A percentile compares a stretch with the other conserved stretches of the same genome.
These are phyloP conservation scores for Bambusicola thoracicus DNA, from an alignment of 2,113 vertebrate species.

Conservation along the genomic window DNA sequence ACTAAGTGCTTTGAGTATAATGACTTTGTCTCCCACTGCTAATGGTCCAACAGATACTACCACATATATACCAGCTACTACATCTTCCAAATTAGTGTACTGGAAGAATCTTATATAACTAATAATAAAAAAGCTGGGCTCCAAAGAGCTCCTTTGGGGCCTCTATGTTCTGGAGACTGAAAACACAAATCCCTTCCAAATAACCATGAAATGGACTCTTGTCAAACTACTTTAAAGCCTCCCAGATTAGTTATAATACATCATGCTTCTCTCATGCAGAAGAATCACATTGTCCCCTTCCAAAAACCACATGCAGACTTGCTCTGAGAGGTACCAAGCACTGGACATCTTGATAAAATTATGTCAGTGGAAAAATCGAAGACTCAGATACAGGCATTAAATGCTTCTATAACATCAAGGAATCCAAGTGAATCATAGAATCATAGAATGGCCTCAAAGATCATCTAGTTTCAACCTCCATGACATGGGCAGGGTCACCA, in stretches of 20 bases:
- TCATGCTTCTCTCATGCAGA: background rate
- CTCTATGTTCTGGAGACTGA: slow-evolving; percentile 21
- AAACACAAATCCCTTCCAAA: slow-evolving; percentile 48
- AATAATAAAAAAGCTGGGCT: slow-evolving; percentile 52
- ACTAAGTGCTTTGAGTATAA: background rate
- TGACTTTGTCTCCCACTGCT: slow-evolving; percentile 15
- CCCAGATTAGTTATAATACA: background rate
- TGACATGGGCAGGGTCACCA: no score
- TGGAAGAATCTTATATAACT: slow-evolving; percentile 27
- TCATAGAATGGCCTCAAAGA: no score
- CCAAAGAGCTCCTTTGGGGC: slow-evolving; percentile 40
- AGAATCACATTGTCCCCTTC: background rate
- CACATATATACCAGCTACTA: slow-evolving; percentile 39
- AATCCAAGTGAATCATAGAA: background rate
- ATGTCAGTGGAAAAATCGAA: background rate
- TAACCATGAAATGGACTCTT: slow-evolving; percentile 36
- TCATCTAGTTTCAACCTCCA: no score
- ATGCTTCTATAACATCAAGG: background rate
- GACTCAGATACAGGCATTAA: background rate
- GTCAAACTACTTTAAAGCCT: slow-evolving; percentile 3
- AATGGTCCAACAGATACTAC: slow-evolving; percentile 17
- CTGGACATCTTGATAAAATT: background rate
- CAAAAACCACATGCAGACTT: accelerated
- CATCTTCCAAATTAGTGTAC: slow-evolving; percentile 40
- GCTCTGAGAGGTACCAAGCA: background rate